A percentile compares a stretch with the other conserved stretches of the same genome.
These are phyloP conservation scores for Daboia siamensis DNA, from an alignment of 2,113 vertebrate species.

Conservation along the genomic window DNA sequence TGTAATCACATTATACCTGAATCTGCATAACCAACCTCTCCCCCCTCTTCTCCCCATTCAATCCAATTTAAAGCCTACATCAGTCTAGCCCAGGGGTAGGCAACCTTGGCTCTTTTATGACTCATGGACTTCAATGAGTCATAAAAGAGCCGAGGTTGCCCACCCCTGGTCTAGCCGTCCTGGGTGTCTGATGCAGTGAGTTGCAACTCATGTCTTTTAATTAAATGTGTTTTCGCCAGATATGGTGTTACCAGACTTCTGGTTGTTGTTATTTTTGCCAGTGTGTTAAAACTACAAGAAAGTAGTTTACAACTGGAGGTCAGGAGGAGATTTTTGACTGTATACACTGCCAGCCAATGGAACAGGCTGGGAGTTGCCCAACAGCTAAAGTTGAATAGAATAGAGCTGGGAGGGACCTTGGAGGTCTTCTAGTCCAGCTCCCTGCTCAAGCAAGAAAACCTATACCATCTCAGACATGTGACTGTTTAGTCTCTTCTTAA, in stretches of 20 bases:
- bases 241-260: neutral
- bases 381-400: neutral
- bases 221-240: neutral
- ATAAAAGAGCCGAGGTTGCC: too few relatives aligned
- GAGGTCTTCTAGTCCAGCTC: too few relatives aligned
- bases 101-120: too few relatives aligned
- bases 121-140: too few relatives aligned
- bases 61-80: neutral
- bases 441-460: too few relatives aligned
- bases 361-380: neutral
- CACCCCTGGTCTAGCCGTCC: neutral
- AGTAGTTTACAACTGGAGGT: neutral
- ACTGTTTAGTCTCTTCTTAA: too few relatives aligned
- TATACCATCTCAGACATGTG: too few relatives aligned
- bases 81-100: neutral
- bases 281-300: neutral
- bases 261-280: neutral
- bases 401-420: too few relatives aligned
- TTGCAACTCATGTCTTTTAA: neutral
- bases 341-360: neutral
- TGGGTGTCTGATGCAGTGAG: neutral
- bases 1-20: neutral
- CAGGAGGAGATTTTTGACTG: neutral
- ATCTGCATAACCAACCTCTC: neutral
- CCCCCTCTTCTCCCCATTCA: neutral